These are phyloP conservation scores for Ectropis crepuscularia DNA, from an alignment of 2,888 invertebrate genomes.

Conservation along the genomic window DNA sequence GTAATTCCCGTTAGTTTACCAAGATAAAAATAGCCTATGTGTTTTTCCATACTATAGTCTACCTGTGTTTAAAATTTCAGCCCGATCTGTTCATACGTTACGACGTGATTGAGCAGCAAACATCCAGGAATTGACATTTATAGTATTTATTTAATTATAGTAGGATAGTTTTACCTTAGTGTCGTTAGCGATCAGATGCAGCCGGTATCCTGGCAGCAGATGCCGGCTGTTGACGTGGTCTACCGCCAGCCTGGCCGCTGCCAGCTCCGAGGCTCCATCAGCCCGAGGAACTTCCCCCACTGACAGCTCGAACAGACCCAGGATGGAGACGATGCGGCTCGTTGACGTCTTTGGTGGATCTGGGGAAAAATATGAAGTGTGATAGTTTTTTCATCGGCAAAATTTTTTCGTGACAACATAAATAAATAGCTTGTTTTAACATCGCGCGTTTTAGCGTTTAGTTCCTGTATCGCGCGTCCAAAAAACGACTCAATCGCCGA, in stretches of 20 bases:
- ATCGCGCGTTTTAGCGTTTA: no score
- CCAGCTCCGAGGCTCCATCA: constrained; percentile 90
- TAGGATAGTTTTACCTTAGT: constrained; percentile 91
- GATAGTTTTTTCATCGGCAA: background rate
- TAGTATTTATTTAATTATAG: no score
- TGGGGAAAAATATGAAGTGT: constrained; percentile 44
- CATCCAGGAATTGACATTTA: no score
- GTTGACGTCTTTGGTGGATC: constrained; percentile 56
- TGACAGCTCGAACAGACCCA: constrained; percentile 92
- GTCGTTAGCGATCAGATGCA: constrained; percentile 92
- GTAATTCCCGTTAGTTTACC: background rate
- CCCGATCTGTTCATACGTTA: no score
- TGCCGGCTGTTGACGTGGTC: constrained; percentile 90
- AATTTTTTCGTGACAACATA: no score
- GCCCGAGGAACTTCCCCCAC: constrained; percentile 86
- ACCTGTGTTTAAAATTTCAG: no score
- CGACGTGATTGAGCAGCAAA: no score
- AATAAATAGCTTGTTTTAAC: no score
- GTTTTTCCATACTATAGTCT: no score
- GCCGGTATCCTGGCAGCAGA: constrained; percentile 89
- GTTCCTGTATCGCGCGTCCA: no score
- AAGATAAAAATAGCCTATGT: no score
- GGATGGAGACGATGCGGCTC: constrained; percentile 85
- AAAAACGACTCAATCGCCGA: no score
- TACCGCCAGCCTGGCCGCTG: constrained; percentile 92